These are phyloP conservation scores for Polia nebulosa DNA, from an alignment of 2,888 invertebrate species.

Conservation along the genomic window DNA sequence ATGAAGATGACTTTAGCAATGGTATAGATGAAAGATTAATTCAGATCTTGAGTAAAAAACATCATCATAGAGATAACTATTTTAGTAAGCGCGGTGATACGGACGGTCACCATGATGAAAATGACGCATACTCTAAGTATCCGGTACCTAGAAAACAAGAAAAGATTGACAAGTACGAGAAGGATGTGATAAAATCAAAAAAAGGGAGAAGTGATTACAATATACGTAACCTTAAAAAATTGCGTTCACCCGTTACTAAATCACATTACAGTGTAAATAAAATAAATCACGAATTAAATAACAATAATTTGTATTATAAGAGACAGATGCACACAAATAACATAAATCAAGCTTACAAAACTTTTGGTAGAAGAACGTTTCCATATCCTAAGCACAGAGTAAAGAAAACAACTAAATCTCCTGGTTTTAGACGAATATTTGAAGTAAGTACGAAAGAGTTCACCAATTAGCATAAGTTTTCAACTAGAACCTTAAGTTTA, in stretches of 20 bases:
- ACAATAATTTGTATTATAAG: background rate
- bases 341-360: conserved; percentile 2
- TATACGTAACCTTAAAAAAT: background rate
- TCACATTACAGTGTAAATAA: background rate
- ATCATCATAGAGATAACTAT: conserved; percentile 16
- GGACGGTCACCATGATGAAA: background rate
- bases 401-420: background rate
- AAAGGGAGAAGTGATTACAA: background rate
- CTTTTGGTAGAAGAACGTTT: background rate
- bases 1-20: conserved; percentile 15
- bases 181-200: background rate
- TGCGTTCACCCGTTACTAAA: background rate
- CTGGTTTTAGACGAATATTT: conserved; percentile 18
- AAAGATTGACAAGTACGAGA: conserved; percentile 19
- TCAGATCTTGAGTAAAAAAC: conserved; percentile 26
- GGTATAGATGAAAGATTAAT: conserved; percentile 34
- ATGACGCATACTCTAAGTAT: background rate
- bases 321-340: conserved; percentile 4
- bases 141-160: conserved; percentile 40
- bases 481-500: background rate
- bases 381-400: background rate
- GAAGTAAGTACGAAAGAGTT: conserved; percentile 40
- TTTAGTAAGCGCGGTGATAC: background rate
- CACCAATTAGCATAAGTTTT: too few relatives aligned
- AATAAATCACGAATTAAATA: background rate